These are phyloP conservation scores for Crossaster papposus DNA, from an alignment of 53 echinoderm and acorn worm species.

Conservation along the genomic window DNA sequence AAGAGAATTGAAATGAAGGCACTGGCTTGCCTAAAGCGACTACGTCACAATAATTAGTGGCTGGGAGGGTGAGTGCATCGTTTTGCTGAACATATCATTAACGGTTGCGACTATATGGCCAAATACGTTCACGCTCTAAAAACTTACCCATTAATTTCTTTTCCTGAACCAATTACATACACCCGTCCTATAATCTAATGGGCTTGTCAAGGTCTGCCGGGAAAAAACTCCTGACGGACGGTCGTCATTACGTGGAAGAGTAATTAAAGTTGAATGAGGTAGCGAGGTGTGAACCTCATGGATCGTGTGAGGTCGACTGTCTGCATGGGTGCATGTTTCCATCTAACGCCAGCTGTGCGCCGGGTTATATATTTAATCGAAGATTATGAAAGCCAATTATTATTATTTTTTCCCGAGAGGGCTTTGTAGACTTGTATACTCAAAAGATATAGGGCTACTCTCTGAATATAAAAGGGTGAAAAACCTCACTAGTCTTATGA, in stretches of 20 bases:
- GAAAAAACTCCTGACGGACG: neutral
- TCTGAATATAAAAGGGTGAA: too few species aligned
- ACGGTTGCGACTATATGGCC: neutral
- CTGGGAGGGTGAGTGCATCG: neutral
- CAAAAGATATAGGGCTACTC: too few species aligned
- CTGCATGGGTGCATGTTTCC: neutral
- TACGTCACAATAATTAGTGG: neutral
- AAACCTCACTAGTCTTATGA: too few species aligned
- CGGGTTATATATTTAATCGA: too few species aligned
- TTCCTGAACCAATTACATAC: neutral
- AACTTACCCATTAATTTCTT: neutral
- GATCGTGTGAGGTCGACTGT: neutral
- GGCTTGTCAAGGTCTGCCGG: neutral
- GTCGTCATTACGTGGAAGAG: neutral
- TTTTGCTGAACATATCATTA: neutral
- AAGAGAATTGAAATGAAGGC: neutral
- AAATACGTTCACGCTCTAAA: neutral
- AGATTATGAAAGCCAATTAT: neutral
- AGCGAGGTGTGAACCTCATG: neutral
- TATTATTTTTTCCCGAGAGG: too few species aligned
- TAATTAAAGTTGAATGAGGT: neutral
- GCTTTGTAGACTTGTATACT: too few species aligned
- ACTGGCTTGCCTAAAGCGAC: neutral
- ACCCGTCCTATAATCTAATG: neutral
- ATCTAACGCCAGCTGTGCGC: neutral